Evolutionary conservation across 2,888 invertebrate species (phyloP).

Genomic region (Sphaeridia pumilis): DNA sequence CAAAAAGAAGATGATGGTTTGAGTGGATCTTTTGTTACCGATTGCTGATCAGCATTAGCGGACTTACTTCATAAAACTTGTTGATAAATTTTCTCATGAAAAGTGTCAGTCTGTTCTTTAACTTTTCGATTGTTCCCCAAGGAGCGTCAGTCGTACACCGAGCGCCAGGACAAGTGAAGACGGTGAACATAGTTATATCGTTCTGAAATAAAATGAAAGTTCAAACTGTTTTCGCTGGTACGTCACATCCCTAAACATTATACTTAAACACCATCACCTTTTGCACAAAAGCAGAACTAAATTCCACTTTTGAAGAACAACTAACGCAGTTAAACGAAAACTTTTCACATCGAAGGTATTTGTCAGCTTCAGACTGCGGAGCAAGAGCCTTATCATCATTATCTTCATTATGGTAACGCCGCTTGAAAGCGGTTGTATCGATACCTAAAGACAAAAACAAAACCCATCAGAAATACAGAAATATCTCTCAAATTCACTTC

Average conservation of each 20-base stretch:
- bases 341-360: constrained; percentile 46
- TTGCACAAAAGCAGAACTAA: too few relatives aligned
- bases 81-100: constrained; percentile 54
- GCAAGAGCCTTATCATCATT: constrained; percentile 34
- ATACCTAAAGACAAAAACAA: constrained; percentile 39
- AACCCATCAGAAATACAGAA: too few relatives aligned
- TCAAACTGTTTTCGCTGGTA: too few relatives aligned
- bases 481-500: too few relatives aligned
- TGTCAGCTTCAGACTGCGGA: constrained; percentile 43
- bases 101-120: constrained; percentile 62
- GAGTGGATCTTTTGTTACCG: too few relatives aligned
- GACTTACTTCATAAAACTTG: constrained; percentile 59
- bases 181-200: neutral
- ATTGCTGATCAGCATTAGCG: too few relatives aligned
- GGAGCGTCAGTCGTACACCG: constrained; percentile 54
- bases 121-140: constrained; percentile 51
- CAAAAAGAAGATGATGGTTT: too few relatives aligned
- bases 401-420: constrained; percentile 39
- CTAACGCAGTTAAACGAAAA: constrained; percentile 40
- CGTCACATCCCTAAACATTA: neutral
- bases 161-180: constrained; percentile 1
- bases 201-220: neutral
- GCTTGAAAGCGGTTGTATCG: constrained; percentile 42
- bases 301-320: constrained; percentile 4
- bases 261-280: neutral